Base-by-base conservation (phyloP, 2,888 invertebrate species). In the Eupithecia subumbrata region DNA sequence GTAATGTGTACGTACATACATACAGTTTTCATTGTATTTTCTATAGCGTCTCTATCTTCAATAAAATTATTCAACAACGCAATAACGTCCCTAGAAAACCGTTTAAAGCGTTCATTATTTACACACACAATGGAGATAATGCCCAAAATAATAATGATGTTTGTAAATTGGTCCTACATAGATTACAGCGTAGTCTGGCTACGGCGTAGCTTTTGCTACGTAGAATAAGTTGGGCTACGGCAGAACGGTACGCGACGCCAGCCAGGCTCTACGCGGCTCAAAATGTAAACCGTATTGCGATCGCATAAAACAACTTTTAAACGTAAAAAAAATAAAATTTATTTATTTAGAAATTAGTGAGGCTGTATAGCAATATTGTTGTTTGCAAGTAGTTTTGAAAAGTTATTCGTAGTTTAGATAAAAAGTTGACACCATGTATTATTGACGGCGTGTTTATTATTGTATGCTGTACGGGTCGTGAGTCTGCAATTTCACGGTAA, bases 241-340 rank as follows among this genome's bases (percentile, higher is more conserved):
- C 92, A 92, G 88, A 92, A 82, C 86, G 88, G 86, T 84, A 82
- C 89, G 91, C 88, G 90, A 87, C 85, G 83, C 84, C 90, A 88
- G 81, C 73, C 74, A 69, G 70, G 60, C 48, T 60, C 76, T 71
- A 80, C 81, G 81, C 75, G 79, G 74, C 76, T 71, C 72, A 76
- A 72, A 64, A 89, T 90, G 90, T 84, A 84, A 87, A 70, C 84
- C 83, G 67, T 81, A 79, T 75, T 75, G 83, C 83, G 82, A 82
- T 82, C 85, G 84, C 80, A 75, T 76, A 81, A 76, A 82, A 80
- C 72, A 83, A 84, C 83, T 84, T 82, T 82, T 75, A 81, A 78
- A 77, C 73, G 75, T 0, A 18, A 66, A 72, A 82, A 80, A 80
- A 78, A 63, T 60, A 76, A 56, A 11, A 68, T 79, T 78, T 37